Base-by-base conservation (phyloP, 1,140 invertebrate genomes). In the Drosophila murphyi region DNA sequence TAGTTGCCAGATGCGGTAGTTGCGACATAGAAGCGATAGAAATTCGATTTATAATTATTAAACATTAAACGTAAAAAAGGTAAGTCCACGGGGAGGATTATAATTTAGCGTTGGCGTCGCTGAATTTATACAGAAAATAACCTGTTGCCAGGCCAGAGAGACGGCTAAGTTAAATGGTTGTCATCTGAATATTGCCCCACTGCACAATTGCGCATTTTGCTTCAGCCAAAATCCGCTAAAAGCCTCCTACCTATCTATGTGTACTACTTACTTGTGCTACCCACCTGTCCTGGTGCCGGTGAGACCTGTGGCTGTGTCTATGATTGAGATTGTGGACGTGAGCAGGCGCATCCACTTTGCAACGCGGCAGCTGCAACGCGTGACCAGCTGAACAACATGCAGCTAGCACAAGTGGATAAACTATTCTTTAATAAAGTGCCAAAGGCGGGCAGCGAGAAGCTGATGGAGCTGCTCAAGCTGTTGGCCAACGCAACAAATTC, bases 391-490 rank as follows among this genome's bases (percentile, higher is more conserved):
- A 97, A 98, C 93, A 97, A 97, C 87, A 97, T 97, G 1, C 93
- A 93, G 29, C 94, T 95, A 48, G 95, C 96, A 1, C 94, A 94
- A 71, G 94, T 95, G 50, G 94, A 97, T 59, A 94, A 97, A 8
- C 83, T 98, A n/a, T 97, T 98, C 93, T 98, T 97, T 93, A 98
- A 98, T 93, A 94, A 97, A 8, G 97, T 98, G 10, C 97, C 97
- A 1, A 98, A 98, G 93, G 96, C 97, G 34, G 94, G 93, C 48
- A 96, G 96, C 61, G 96, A 97, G 92, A 97, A 97, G 3, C 96
- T 98, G 79, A 97, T 98, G 96, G 96, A 97, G 87, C 93, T 98
- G 4, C 90, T 98, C 2, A 93, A 96, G 72, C 92, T 95, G 75
- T 92, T 98, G 12, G 95, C 2, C 94, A 95, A 62, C 94, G 93